These are phyloP conservation scores for Avahi laniger DNA, from an alignment of 2,797 vertebrate genomes.

Conservation along the genomic window DNA sequence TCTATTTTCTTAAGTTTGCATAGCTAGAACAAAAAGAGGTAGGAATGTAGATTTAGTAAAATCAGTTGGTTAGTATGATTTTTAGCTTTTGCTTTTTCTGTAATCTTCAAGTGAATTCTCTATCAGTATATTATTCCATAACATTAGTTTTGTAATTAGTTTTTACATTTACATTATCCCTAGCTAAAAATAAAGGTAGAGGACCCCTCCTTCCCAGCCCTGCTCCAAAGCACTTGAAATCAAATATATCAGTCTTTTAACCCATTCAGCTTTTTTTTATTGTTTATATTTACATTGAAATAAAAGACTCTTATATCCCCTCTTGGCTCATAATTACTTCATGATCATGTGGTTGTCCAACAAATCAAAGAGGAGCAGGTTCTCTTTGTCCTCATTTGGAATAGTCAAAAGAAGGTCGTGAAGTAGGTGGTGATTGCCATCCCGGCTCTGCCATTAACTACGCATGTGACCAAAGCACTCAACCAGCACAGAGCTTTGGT, in stretches of 20 bases:
- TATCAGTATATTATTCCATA: background rate
- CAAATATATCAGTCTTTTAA: constrained; percentile 3
- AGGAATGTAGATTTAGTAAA: background rate
- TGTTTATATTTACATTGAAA: constrained; percentile 45
- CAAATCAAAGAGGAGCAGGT: background rate
- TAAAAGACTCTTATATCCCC: background rate
- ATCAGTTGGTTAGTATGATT: background rate
- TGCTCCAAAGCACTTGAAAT: background rate
- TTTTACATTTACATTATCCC: background rate
- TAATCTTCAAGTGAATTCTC: constrained; percentile 7
- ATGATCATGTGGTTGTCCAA: background rate
- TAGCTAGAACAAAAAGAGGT: constrained; percentile 19
- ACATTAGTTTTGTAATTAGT: constrained; percentile 15
- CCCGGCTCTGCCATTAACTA: background rate
- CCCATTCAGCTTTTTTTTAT: background rate
- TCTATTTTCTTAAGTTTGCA: constrained; percentile 7
- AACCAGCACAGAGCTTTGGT: background rate
- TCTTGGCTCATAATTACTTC: background rate
- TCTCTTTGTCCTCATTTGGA: background rate
- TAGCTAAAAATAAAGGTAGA: constrained; percentile 8
- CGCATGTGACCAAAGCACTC: background rate
- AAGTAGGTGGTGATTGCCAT: background rate
- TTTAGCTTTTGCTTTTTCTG: constrained; percentile 48
- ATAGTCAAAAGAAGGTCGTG: background rate
- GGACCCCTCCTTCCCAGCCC: background rate